A percentile compares a stretch with the other conserved stretches of the same genome.
phyloP scores from a whole-genome alignment of 2,113 vertebrate species.

The Cryptomyrus ogoouensis region DNA sequence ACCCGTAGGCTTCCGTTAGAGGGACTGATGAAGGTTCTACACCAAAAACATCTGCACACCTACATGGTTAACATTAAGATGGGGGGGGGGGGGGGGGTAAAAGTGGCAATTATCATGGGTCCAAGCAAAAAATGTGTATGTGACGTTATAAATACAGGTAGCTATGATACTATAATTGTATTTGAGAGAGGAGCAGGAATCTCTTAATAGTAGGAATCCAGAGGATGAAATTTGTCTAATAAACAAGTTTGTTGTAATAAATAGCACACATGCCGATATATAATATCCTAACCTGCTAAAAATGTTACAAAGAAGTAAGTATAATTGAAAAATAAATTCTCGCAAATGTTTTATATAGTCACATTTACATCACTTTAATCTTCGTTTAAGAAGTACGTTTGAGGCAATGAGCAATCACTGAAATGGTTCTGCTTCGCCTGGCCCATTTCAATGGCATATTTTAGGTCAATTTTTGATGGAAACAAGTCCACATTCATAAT shows the following conservation, averaged over 20 bases:
- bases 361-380: neutral
- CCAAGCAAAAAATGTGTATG: neutral
- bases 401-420: neutral
- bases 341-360: neutral
- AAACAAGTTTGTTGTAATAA: neutral
- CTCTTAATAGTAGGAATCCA: neutral
- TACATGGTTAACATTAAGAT: neutral
- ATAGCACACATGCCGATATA: neutral
- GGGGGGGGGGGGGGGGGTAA: neutral
- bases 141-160: neutral
- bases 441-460: constrained; percentile 34
- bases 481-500: constrained; percentile 42
- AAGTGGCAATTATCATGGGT: neutral
- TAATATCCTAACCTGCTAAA: neutral
- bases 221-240: neutral
- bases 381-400: neutral
- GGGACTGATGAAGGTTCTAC: constrained; percentile 16
- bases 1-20: constrained; percentile 5
- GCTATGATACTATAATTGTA: neutral
- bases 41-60: neutral
- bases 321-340: neutral
- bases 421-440: constrained; percentile 34
- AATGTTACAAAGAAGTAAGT: neutral
- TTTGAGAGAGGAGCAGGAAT: neutral
- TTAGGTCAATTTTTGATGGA: constrained; percentile 45